A percentile compares a stretch with the other conserved stretches of the same genome.
Conservation (phyloP, 92 coral and sea anemone genomes). For the Nematostella vectensis region DNA sequence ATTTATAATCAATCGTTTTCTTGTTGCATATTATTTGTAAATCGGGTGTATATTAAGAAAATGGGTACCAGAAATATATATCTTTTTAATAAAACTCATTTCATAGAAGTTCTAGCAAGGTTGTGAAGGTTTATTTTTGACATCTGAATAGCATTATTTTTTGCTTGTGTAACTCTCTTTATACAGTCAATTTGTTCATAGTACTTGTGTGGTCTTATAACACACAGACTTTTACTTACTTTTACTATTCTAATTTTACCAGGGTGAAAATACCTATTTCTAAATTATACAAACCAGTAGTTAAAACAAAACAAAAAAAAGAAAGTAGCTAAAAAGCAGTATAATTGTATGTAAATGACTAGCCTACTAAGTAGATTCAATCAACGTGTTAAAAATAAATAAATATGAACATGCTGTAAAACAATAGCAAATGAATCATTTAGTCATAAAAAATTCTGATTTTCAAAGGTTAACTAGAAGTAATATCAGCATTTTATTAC, state of each 20-base stretch:
- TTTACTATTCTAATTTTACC: background rate
- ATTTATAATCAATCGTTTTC: background rate
- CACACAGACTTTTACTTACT: background rate
- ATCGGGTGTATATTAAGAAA: constrained; percentile 4
- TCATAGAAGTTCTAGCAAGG: background rate
- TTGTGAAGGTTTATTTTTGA: constrained; percentile 24
- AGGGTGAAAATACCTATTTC: background rate
- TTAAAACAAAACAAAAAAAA: too few relatives aligned
- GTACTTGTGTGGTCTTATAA: constrained; percentile 1
- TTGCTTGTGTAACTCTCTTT: constrained; percentile 28
- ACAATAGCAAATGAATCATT: too few relatives aligned
- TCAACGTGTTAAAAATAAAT: too few relatives aligned
- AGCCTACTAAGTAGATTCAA: too few relatives aligned
- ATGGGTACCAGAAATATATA: constrained; percentile 20
- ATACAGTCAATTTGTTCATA: constrained; percentile 14
- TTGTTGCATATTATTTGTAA: background rate
- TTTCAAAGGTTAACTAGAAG: too few relatives aligned
- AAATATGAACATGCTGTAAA: too few relatives aligned
- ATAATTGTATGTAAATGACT: too few relatives aligned
- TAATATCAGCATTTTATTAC: too few relatives aligned
- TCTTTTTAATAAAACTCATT: constrained; percentile 38
- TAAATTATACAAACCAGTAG: background rate
- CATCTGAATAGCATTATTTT: constrained; percentile 34
- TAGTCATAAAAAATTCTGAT: too few relatives aligned
- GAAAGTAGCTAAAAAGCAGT: too few relatives aligned